Evolutionary conservation across 2,888 invertebrate genomes (phyloP).

Genomic region (Polyommatus icarus): DNA sequence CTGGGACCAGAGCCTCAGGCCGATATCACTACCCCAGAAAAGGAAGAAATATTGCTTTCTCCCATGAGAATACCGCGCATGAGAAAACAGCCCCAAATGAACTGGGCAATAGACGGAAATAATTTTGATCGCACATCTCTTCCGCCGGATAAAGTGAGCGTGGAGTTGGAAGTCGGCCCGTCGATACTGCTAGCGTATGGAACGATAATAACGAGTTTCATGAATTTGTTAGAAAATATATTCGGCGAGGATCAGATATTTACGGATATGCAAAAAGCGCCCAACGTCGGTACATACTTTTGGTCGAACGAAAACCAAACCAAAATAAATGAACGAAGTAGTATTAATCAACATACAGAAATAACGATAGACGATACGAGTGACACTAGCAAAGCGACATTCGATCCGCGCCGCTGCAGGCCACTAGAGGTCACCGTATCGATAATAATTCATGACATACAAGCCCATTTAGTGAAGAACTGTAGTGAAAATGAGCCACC

Average conservation of each 20-base stretch:
- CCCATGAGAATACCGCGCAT: constrained; percentile 94
- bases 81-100: constrained; percentile 85
- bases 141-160: constrained; percentile 92
- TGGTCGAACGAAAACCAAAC: constrained; percentile 67
- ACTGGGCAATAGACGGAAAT: constrained; percentile 84
- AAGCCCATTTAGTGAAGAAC: constrained; percentile 95
- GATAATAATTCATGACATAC: constrained; percentile 96
- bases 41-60: constrained; percentile 94
- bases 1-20: constrained; percentile 93
- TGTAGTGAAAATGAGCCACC: constrained; percentile 94
- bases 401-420: constrained; percentile 93
- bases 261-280: constrained; percentile 91
- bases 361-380: constrained; percentile 83
- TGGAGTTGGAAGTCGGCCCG: constrained; percentile 97
- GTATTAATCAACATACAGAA: constrained; percentile 74
- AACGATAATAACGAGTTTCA: constrained; percentile 92
- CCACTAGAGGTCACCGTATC: constrained; percentile 95
- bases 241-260: constrained; percentile 98
- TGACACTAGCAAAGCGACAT: constrained; percentile 81
- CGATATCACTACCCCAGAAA: constrained; percentile 95
- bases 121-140: constrained; percentile 94
- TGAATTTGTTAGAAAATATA: constrained; percentile 96
- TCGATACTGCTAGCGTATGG: constrained; percentile 96
- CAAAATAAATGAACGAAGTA: constrained; percentile 65
- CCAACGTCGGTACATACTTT: constrained; percentile 66